Evolutionary conservation across 2,888 invertebrate genomes (phyloP).

Genomic region (Athalia cordata): DNA sequence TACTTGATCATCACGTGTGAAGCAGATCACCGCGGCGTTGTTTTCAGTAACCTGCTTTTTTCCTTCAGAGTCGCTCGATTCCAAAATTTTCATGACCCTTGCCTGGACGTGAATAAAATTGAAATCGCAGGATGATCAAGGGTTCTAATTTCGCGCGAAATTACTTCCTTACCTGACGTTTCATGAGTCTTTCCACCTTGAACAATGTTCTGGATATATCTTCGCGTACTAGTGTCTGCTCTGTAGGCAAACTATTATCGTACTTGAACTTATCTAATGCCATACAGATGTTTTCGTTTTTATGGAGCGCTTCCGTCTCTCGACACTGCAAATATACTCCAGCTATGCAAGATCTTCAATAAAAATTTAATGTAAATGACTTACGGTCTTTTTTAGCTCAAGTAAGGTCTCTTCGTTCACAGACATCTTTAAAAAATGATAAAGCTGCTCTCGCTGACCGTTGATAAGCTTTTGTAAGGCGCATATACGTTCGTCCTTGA

Average conservation of each 20-base stretch:
- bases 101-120: background rate
- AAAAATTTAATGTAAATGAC: background rate
- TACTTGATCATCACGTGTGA: slow-evolving; percentile 20
- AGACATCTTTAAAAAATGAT: slow-evolving; percentile 42
- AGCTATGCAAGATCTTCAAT: background rate
- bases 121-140: background rate
- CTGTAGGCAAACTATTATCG: slow-evolving; percentile 37
- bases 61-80: background rate
- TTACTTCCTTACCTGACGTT: slow-evolving; percentile 16
- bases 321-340: slow-evolving; percentile 10
- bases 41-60: background rate
- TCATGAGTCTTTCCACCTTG: slow-evolving; percentile 36
- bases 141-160: too few relatives aligned
- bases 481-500: slow-evolving; percentile 39
- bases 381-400: slow-evolving; percentile 36
- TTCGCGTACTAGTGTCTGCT: slow-evolving; percentile 31
- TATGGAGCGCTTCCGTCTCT: slow-evolving; percentile 29
- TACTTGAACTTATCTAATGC: slow-evolving; percentile 44
- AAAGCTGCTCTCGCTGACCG: slow-evolving; percentile 41
- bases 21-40: background rate
- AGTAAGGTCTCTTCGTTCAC: slow-evolving; percentile 33
- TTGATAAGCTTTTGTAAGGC: slow-evolving; percentile 43
- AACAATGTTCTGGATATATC: slow-evolving; percentile 31
- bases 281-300: slow-evolving; percentile 42
- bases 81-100: slow-evolving; percentile 34